Conservation (phyloP, 1,140 invertebrate species). For the Lamellibrachia luymesi region DNA sequence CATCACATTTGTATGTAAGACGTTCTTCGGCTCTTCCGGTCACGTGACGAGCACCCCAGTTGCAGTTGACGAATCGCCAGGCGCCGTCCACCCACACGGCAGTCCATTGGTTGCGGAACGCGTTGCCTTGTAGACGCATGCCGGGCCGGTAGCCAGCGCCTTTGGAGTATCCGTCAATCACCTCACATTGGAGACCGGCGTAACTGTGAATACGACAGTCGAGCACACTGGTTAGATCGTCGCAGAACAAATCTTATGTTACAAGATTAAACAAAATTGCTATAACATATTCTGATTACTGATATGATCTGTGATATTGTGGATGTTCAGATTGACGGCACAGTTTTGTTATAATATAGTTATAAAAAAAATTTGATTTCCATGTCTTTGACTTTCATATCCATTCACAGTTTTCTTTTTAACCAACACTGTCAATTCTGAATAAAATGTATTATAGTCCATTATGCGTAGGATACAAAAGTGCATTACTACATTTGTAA, state of each 20-base stretch:
- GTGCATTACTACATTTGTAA: too few species aligned
- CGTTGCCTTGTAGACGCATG: constrained; percentile 82
- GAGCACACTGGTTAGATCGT: neutral
- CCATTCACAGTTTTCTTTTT: too few species aligned
- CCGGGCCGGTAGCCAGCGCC: constrained; percentile 97
- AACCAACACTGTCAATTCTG: too few species aligned
- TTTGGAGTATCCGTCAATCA: constrained; percentile 99
- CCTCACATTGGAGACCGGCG: constrained; percentile 95
- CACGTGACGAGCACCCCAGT: constrained; percentile 59
- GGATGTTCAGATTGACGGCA: neutral
- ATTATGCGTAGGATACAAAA: too few species aligned
- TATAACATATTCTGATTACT: neutral
- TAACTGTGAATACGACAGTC: constrained; percentile 68
- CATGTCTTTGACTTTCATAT: too few species aligned
- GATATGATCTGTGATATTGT: neutral
- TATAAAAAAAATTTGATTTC: too few species aligned
- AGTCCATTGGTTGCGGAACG: constrained; percentile 51
- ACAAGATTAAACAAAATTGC: neutral
- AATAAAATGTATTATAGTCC: too few species aligned
- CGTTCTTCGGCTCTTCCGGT: constrained; percentile 31
- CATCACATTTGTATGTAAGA: constrained; percentile 52
- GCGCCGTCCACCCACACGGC: constrained; percentile 55
- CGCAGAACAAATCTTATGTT: neutral
- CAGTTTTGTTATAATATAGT: too few species aligned
- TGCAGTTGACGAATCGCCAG: constrained; percentile 59